phyloP scores from a whole-genome alignment of 2,888 invertebrate species.

The Calliphora vomitoria region DNA sequence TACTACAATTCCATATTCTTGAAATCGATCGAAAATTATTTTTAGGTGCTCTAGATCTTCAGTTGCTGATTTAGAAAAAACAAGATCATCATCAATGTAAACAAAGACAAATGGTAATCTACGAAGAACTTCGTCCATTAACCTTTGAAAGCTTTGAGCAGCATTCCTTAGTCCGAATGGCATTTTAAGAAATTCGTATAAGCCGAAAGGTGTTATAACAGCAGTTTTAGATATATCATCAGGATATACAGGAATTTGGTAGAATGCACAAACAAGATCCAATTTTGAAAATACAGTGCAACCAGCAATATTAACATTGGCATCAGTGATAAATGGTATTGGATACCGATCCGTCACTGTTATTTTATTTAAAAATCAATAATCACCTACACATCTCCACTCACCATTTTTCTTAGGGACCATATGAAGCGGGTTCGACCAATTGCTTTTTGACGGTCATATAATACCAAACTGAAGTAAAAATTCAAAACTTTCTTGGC shows the following conservation, averaged over 20 bases:
- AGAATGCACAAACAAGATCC: background rate
- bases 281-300: background rate
- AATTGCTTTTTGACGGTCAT: background rate
- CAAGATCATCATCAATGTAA: background rate
- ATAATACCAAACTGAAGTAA: no score
- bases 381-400: no score
- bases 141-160: slow-evolving; percentile 4
- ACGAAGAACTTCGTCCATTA: slow-evolving; percentile 2
- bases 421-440: no score
- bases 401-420: no score
- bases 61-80: background rate
- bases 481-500: no score
- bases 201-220: background rate
- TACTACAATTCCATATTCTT: background rate
- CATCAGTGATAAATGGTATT: no score
- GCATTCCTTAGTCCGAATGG: slow-evolving; percentile 2
- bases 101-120: background rate
- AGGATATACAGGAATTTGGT: background rate
- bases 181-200: slow-evolving; percentile 7
- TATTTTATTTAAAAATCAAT: no score
- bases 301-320: background rate
- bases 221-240: background rate
- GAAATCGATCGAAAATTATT: background rate
- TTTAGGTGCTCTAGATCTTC: background rate
- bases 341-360: no score